A percentile compares a stretch with the other conserved stretches of the same genome.
Evolutionary conservation across 2,113 vertebrate genomes (phyloP).

Genomic region (Terrapene triunguis): DNA sequence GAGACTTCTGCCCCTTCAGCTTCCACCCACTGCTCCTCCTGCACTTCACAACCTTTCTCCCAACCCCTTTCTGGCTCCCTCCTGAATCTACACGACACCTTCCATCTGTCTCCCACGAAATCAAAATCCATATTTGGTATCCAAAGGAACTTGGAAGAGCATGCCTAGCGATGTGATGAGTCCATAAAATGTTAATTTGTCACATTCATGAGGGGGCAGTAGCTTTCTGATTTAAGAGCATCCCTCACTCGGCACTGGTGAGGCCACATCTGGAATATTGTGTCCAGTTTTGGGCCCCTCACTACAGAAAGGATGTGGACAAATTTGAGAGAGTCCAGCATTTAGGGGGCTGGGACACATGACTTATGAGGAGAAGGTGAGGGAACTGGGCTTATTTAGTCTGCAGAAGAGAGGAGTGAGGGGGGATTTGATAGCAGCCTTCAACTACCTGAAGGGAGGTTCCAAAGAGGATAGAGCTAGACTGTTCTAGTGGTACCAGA

Average conservation of each 20-base stretch:
- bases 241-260: background rate
- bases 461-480: no score
- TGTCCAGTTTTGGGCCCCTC: no score
- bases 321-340: no score
- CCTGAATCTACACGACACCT: background rate
- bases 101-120: background rate
- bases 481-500: no score
- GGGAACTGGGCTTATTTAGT: no score
- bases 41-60: background rate
- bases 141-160: accelerated
- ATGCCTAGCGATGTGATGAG: background rate
- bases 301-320: no score
- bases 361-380: no score
- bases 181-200: background rate
- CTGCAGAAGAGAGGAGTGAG: no score
- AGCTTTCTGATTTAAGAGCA: background rate
- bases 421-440: no score
- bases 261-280: no score
- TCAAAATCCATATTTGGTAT: background rate
- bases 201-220: background rate
- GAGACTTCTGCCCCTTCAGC: background rate
- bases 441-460: no score
- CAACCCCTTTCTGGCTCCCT: background rate
- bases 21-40: background rate
- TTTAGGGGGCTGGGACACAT: no score